Evolutionary conservation across 1,140 invertebrate species (phyloP).

Genomic region (Lepidurus packardi): DNA sequence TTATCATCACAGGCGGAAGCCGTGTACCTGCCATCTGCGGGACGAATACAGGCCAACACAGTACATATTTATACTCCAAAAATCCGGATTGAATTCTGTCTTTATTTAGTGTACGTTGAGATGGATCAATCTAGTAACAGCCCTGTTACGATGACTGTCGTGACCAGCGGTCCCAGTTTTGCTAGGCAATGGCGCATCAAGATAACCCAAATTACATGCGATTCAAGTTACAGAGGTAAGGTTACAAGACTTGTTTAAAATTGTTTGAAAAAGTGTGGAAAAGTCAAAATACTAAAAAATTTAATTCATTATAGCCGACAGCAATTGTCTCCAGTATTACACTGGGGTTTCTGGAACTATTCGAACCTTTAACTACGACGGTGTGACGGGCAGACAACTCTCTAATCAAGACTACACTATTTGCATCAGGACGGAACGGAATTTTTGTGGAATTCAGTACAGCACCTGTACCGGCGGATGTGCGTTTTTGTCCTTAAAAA

Average conservation of each 20-base stretch:
- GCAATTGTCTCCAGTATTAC: constrained; percentile 70
- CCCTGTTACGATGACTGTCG: constrained; percentile 67
- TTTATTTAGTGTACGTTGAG: constrained; percentile 69
- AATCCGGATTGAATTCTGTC: constrained; percentile 17
- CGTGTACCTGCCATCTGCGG: constrained; percentile 75
- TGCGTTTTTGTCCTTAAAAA: neutral
- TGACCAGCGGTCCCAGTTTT: constrained; percentile 67
- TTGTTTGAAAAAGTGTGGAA: neutral
- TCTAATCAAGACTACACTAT: constrained; percentile 84
- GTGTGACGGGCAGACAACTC: constrained; percentile 64
- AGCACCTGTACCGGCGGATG: constrained; percentile 62
- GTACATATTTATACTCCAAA: constrained; percentile 51
- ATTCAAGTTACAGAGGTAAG: constrained; percentile 60
- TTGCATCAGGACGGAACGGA: constrained; percentile 74
- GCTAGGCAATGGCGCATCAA: constrained; percentile 73
- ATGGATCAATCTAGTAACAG: constrained; percentile 63
- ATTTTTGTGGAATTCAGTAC: constrained; percentile 82
- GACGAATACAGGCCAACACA: constrained; percentile 72
- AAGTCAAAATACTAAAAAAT: constrained; percentile 27
- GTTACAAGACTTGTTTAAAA: neutral
- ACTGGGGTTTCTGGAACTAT: constrained; percentile 71
- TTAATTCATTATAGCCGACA: constrained; percentile 40
- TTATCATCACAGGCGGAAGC: constrained; percentile 73
- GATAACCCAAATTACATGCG: constrained; percentile 69
- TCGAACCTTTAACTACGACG: constrained; percentile 75